phyloP scores from a whole-genome alignment of 2,888 invertebrate genomes.

The Dichetophora obliterata region DNA sequence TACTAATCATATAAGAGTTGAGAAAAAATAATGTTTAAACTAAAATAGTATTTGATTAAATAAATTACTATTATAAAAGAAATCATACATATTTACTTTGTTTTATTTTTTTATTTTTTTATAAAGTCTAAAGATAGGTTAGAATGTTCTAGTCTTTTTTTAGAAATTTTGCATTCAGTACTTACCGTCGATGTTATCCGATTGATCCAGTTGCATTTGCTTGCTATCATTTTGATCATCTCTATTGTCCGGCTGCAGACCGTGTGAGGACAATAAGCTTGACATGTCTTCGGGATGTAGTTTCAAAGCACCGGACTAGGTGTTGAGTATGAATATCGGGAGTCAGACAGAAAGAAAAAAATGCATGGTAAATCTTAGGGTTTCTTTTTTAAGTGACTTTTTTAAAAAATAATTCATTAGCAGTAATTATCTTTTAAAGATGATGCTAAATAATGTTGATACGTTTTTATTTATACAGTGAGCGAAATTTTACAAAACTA shows the following conservation, averaged over 20 bases:
- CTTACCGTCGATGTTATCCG: constrained; percentile 84
- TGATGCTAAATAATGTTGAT: too few relatives aligned
- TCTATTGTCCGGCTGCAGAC: constrained; percentile 73
- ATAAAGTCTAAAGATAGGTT: neutral
- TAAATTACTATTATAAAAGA: neutral
- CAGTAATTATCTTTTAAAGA: too few relatives aligned
- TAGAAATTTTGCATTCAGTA: constrained; percentile 48
- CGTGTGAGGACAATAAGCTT: constrained; percentile 75
- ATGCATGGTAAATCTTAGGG: neutral
- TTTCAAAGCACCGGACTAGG: constrained; percentile 63
- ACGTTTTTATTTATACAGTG: too few relatives aligned
- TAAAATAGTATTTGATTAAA: neutral
- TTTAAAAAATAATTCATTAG: too few relatives aligned
- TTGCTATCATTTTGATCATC: constrained; percentile 71
- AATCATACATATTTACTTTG: too few relatives aligned
- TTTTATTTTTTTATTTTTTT: too few relatives aligned
- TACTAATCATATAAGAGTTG: neutral
- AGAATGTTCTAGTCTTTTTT: neutral
- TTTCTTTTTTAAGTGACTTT: neutral
- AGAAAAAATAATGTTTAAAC: neutral
- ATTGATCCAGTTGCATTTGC: constrained; percentile 77
- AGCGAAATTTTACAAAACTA: too few relatives aligned
- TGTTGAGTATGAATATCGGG: neutral
- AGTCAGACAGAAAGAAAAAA: constrained; percentile 7
- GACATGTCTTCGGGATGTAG: constrained; percentile 75